phyloP scores from a whole-genome alignment of 2,797 vertebrate genomes.

The Falco peregrinus region DNA sequence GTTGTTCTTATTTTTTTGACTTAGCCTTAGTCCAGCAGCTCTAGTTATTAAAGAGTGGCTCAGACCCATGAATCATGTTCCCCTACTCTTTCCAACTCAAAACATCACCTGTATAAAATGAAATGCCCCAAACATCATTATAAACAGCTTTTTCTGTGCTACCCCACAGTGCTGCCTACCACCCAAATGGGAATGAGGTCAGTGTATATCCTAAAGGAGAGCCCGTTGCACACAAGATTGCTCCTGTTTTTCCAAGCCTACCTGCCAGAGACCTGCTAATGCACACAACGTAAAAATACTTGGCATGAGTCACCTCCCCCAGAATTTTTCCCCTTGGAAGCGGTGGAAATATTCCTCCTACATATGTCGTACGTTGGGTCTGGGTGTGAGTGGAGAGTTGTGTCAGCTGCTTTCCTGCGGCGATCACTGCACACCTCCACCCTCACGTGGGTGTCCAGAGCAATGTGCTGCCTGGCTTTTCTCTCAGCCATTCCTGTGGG shows the following conservation, averaged over 20 bases:
- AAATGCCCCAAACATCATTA: background rate
- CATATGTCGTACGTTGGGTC: background rate
- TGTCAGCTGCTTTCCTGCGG: background rate
- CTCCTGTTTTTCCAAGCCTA: conserved; percentile 1
- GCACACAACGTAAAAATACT: background rate
- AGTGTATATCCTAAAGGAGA: background rate
- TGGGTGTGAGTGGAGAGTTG: background rate
- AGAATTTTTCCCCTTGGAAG: background rate
- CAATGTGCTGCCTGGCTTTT: background rate
- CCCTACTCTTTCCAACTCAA: background rate
- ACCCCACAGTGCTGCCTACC: background rate
- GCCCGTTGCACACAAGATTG: background rate
- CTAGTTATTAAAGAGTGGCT: background rate
- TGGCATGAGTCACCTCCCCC: background rate
- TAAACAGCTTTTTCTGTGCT: background rate
- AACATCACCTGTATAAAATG: background rate
- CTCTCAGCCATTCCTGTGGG: background rate
- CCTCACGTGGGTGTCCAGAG: background rate
- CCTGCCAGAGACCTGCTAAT: conserved; percentile 8
- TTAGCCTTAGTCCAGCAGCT: background rate
- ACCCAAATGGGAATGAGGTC: background rate
- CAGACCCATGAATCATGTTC: background rate
- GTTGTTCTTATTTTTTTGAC: background rate
- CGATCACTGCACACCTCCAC: background rate
- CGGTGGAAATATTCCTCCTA: background rate